Evolutionary conservation across 2,888 invertebrate species (phyloP).

Genomic region (Epinotia brunnichana): DNA sequence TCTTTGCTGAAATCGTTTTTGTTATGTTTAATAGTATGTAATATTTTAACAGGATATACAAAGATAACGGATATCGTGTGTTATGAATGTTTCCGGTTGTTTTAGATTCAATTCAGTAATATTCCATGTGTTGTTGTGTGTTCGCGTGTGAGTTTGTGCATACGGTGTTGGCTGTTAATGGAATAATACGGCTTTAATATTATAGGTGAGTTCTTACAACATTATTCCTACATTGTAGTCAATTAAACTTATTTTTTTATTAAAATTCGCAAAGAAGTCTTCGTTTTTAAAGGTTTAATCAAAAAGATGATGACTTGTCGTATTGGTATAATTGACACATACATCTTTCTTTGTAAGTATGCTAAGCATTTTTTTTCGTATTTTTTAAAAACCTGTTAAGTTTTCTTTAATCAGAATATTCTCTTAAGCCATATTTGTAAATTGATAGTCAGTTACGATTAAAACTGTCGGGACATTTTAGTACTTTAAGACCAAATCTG

Average conservation of each 20-base stretch:
- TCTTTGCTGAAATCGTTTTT: constrained; percentile 8
- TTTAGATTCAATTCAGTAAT: constrained; percentile 19
- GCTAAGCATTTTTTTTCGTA: no score
- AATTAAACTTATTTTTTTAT: no score
- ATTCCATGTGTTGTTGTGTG: background rate
- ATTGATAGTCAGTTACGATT: background rate
- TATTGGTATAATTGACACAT: no score
- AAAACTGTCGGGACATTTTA: background rate
- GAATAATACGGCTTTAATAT: background rate
- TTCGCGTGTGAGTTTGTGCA: background rate
- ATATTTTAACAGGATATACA: constrained; percentile 13
- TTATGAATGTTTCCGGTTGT: constrained; percentile 18
- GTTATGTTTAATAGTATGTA: background rate
- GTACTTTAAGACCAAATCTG: background rate
- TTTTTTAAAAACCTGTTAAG: no score
- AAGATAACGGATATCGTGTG: constrained; percentile 10
- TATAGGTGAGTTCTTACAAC: constrained; percentile 3
- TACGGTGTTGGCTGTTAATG: background rate
- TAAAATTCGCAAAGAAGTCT: no score
- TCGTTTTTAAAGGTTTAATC: background rate
- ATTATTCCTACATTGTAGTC: no score
- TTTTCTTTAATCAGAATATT: background rate
- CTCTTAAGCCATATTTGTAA: background rate
- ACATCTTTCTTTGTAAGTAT: no score
- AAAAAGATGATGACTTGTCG: no score